Base-by-base conservation (phyloP, 2,113 vertebrate species). In the Chinchilla lanigera region DNA sequence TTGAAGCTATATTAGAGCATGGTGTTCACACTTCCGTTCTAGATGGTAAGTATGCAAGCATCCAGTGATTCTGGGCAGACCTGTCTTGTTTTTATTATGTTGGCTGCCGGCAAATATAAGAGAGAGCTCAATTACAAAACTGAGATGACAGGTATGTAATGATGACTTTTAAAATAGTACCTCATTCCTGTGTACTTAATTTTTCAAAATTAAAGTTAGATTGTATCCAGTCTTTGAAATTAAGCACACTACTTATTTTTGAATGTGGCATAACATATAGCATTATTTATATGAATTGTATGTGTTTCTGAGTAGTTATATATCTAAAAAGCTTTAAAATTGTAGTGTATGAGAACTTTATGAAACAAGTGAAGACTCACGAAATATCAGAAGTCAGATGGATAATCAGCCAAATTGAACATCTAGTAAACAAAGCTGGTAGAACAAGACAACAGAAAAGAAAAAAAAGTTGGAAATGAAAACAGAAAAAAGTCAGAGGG, bases 231-330 rank as follows among this genome's bases (percentile, higher is more conserved):
- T 28, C 28, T 91, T 58, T 58, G 50, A 54, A 50, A 65, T n/a
- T 82, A 83, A 88, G 7, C 54, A 50, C 73, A 47, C 28, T 83
- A 28, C 65, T 87, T 91, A 67, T 60, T 92, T 83, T 94, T 52
- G 77, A 60, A 28, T 89, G 3, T 94, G 69, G 50, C 28, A 67
- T 30, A 65, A 65, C 65, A 50, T 47, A 87, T 86, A 85, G 12
- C 71, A 44, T 75, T 75, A 54, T 50, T 91, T 93, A n/a, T 75
- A 28, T 44, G 20, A 71, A 52, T 67, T 89, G 2, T 85, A 84
- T 78, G n/a, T 81, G 9, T 89, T 67, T 96, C 54, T 96, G 4
- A 89, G 44, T 16, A 88, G 20, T 80, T 92, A 2, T 84, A 38
- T 75, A 60, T 47, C 22, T 86, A 38, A 67, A 82, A 58, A 75